Percentiles rank a stretch among this genome's conserved stretches.
Conservation (phyloP, 2,113 vertebrate species). For the Vireo altiloquus region DNA sequence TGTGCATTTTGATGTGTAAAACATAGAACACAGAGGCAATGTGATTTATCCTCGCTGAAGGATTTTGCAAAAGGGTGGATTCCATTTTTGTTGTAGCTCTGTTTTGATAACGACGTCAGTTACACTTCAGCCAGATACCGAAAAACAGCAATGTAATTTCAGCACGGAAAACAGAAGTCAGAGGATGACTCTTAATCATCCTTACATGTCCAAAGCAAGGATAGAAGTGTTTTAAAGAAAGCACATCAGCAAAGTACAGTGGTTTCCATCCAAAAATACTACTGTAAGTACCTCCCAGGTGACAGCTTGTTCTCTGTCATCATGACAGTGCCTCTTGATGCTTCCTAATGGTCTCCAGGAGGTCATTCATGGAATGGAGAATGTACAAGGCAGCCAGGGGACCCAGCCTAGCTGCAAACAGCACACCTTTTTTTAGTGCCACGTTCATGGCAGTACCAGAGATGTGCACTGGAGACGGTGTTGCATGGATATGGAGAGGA, state of each 20-base stretch:
- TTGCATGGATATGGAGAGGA: neutral
- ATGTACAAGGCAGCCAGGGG: neutral
- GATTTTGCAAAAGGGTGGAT: neutral
- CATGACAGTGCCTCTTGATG: neutral
- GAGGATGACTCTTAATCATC: neutral
- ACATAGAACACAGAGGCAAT: neutral
- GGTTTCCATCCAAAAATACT: neutral
- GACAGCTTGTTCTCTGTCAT: neutral
- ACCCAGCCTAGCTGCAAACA: neutral
- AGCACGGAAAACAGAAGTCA: neutral
- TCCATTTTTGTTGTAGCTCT: neutral
- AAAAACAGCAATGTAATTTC: neutral
- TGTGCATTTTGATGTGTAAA: neutral
- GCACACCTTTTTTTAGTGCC: neutral
- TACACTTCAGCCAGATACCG: neutral
- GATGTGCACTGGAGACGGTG: neutral
- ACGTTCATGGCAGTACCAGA: fast-evolving
- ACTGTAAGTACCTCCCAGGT: neutral
- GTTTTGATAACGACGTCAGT: neutral
- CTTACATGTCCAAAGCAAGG: neutral
- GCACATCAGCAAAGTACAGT: fast-evolving
- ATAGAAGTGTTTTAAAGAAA: neutral
- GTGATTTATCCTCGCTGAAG: neutral
- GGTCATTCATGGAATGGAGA: neutral
- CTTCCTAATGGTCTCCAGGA: neutral